Evolutionary conservation across 2,797 vertebrate genomes (phyloP).

Genomic region (Anguilla obscura): DNA sequence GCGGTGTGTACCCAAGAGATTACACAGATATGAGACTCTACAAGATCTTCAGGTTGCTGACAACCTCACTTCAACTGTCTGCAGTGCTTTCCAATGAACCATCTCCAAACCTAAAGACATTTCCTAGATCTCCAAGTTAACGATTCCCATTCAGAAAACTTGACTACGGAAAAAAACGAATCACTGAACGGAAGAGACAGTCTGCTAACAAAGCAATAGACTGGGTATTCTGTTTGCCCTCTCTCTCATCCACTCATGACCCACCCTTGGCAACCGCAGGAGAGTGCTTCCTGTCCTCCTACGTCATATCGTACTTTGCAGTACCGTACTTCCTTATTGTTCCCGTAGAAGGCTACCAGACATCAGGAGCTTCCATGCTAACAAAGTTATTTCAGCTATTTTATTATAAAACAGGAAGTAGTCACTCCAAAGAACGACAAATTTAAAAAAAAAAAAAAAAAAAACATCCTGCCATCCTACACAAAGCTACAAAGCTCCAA

Average conservation of each 20-base stretch:
- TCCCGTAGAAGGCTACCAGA: neutral
- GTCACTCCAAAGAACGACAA: neutral
- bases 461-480: neutral
- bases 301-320: neutral
- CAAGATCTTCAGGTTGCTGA: neutral
- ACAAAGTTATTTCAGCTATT: neutral
- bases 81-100: neutral
- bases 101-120: neutral
- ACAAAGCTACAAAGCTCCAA: neutral
- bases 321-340: neutral
- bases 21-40: neutral
- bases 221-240: neutral
- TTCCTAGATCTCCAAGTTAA: neutral
- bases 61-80: neutral
- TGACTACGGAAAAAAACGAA: neutral
- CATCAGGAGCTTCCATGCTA: neutral
- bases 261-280: slow-evolving; percentile 47
- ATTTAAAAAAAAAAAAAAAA: neutral
- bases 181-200: neutral
- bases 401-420: neutral
- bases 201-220: neutral
- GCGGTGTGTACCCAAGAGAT: neutral
- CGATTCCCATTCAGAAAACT: neutral
- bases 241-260: slow-evolving; percentile 24
- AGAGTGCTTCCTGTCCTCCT: slow-evolving; percentile 20